phyloP scores from a whole-genome alignment of 2,888 invertebrate species.

The Exephanes ischioxanthus region DNA sequence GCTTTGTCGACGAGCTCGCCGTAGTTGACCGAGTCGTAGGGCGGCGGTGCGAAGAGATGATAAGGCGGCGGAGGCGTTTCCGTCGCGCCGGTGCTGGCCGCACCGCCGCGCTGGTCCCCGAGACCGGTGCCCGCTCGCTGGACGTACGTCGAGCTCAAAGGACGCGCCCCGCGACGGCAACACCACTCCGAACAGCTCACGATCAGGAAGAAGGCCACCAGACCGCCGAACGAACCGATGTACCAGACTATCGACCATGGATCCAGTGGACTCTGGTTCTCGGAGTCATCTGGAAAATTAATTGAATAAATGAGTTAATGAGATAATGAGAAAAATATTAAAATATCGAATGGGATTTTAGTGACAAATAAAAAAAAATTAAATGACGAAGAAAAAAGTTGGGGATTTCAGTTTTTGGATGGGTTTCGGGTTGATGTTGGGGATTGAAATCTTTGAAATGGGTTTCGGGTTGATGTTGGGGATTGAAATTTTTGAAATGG shows the following conservation, averaged over 20 bases:
- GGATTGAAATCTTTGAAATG: too few species aligned
- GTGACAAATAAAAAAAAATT: too few species aligned
- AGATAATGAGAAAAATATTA: background rate
- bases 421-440: too few species aligned
- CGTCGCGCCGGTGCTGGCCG: slow-evolving; percentile 70
- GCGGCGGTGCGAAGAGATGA: slow-evolving; percentile 87
- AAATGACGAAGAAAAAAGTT: too few species aligned
- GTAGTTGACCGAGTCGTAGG: slow-evolving; percentile 86
- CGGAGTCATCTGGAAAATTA: slow-evolving; percentile 71
- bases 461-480: too few species aligned
- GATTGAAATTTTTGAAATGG: too few species aligned
- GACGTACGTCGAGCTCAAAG: slow-evolving; percentile 77
- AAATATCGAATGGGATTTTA: background rate
- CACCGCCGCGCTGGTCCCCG: slow-evolving; percentile 37
- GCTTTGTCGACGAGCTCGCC: slow-evolving; percentile 84
- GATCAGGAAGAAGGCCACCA: slow-evolving; percentile 87
- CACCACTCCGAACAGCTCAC: slow-evolving; percentile 87
- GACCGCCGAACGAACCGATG: slow-evolving; percentile 87
- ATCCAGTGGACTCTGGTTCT: slow-evolving; percentile 82
- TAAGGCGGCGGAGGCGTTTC: slow-evolving; percentile 87
- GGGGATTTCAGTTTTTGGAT: too few species aligned
- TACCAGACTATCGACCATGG: slow-evolving; percentile 87
- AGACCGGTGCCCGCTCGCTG: slow-evolving; percentile 72
- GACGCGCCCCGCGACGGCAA: slow-evolving; percentile 84
- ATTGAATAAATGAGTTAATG: background rate